Base-by-base conservation (phyloP, 37 sponge, comb jelly and placozoan genomes). In the Crambe crambe region DNA sequence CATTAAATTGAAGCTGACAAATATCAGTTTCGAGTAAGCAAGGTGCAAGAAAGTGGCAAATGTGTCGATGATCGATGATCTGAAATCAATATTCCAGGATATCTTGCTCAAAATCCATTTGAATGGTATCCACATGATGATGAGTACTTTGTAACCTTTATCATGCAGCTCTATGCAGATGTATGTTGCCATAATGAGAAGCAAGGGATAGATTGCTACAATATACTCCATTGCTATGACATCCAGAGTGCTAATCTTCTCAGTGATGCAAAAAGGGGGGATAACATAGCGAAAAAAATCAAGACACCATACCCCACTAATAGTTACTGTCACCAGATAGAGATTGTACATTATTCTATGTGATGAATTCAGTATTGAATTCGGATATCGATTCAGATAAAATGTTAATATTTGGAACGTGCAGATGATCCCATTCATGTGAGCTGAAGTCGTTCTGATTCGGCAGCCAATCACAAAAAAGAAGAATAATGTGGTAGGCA, bases 21-120 rank as follows among this genome's bases (percentile, higher is more conserved):
- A 70, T 2, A 86, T 37, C 0, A 91, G 43, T 64, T 91, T 91
- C 15, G 74, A 72, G 83, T 86, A 91, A 21, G 91, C 70, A 18
- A 91, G 73, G 0, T 82, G 73, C 57, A 91, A 37, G 43, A 91
- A 81, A 22, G 87, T 72, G 0, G 87, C 91, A 63, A 91, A 66
- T 5, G 79, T 76, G 68, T 78, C 40, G 0, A 83, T 77, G 23
- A 83, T 30, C 22, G 82, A 76, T 15, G 54, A 36, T 23, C 68
- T 83, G 21, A 72, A 42, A 25, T 90, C 76, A 38, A 43, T 65
- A 8, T 56, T n/a, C 32, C 67, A 34, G 23, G 47, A 60, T 1
- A 42, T 60, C n/a, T 75, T 59, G 51, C 57, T 75, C 6, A 72
- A 44, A 40, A 39, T 3, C 41, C 66, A 42, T 8, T 17, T 51